Base-by-base conservation (phyloP, 64 coral and sea anemone genomes). In the Orbicella faveolata region DNA sequence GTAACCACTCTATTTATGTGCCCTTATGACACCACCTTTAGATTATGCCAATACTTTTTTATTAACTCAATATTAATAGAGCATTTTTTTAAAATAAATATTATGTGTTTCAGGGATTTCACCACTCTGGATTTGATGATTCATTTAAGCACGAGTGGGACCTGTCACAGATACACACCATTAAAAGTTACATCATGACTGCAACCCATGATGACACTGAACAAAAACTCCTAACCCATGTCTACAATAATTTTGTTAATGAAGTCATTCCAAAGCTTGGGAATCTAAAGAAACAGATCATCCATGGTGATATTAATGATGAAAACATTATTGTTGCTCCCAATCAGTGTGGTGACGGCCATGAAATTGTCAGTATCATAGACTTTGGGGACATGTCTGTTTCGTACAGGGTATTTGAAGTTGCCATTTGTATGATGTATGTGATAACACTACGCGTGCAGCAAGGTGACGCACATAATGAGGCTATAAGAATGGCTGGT, bases 301-400 rank as follows among this genome's bases (percentile, higher is more conserved):
- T 93, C 79, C 91, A 93, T 48, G 80, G 80, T 88, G 91, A 93
- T 70, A 41, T 93, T 6, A 93, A 93, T 66, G 77, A 88, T 30
- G 36, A 39, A 16, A 93, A 93, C 80, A 73, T 93, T 33, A 65
- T 93, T 52, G 85, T 93, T 65, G 20, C 64, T 63, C 77, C 79
- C 6, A 81, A 74, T 36, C 15, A 12, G 6, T 6, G 18, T 34
- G 34, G 65, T 21, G 21, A 61, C 2, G 64, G 21, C 2, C 36
- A 88, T 66, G n/a, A 26, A 55, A 64, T 93, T 52, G 52, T 8
- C 6, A 80, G 85, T n/a, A n/a, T 93, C 63, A 68, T 93, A 74
- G 91, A 93, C 73, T 93, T 88, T 93, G 85, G 91, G 20, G 84
- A 88, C 53, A 33, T 74, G 15, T 72, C 84, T 63, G 36, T 51